Evolutionary conservation across 2,113 vertebrate species (phyloP).

Genomic region (Paradoxurus hermaphroditus): DNA sequence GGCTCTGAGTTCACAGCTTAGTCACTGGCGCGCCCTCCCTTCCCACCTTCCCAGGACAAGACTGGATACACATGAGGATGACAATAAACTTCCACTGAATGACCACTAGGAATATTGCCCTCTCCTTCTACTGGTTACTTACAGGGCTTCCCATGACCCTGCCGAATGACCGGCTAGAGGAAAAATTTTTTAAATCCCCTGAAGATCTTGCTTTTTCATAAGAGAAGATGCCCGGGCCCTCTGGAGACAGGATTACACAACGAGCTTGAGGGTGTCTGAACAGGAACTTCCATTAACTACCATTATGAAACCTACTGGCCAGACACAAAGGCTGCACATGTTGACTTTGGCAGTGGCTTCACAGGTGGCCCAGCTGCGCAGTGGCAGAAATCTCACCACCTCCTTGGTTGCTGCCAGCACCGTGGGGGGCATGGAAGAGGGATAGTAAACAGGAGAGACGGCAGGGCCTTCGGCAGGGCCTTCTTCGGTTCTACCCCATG

Average conservation of each 20-base stretch:
- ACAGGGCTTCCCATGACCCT: neutral
- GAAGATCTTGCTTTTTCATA: conserved; percentile 10
- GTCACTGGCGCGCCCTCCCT: neutral
- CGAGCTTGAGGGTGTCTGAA: neutral
- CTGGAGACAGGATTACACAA: neutral
- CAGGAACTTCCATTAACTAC: conserved; percentile 4
- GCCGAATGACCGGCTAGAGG: neutral
- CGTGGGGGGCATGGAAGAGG: neutral
- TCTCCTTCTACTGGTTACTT: neutral
- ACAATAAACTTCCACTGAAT: neutral
- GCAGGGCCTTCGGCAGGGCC: too few species aligned
- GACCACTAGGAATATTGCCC: neutral
- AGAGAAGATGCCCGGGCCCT: neutral
- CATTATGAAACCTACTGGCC: neutral
- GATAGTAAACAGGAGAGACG: neutral
- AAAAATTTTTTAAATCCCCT: neutral
- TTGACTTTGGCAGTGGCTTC: conserved; percentile 29
- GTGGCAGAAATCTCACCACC: neutral
- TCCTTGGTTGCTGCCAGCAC: neutral
- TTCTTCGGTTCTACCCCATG: neutral
- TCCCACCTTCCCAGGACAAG: neutral
- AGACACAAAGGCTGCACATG: neutral
- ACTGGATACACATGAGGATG: neutral
- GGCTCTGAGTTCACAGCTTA: neutral
- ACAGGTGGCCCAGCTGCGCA: neutral